phyloP scores from a whole-genome alignment of 2,797 vertebrate genomes.

The Arnoldichthys spilopterus region DNA sequence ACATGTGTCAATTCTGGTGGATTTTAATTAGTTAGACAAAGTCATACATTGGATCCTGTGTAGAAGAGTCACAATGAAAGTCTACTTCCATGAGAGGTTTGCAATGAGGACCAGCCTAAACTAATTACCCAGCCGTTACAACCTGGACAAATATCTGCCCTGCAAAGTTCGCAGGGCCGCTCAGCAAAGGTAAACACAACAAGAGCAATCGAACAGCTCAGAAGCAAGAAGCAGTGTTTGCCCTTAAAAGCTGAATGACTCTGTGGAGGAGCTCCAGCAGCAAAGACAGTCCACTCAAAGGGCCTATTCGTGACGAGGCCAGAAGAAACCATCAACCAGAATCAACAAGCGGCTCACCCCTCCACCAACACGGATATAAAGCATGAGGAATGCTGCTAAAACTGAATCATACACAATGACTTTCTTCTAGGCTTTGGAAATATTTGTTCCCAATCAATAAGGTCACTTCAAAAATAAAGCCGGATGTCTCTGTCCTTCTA shows the following conservation, averaged over 20 bases:
- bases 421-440: conserved; percentile 12
- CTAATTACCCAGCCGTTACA: conserved; percentile 67
- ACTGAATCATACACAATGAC: conserved; percentile 10
- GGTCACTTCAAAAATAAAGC: neutral
- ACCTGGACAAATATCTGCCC: conserved; percentile 64
- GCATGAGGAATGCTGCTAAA: conserved; percentile 5
- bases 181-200: conserved; percentile 58
- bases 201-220: conserved; percentile 34
- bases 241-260: conserved; percentile 38
- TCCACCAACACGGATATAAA: conserved; percentile 8
- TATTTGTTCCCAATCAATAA: conserved; percentile 30
- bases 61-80: neutral
- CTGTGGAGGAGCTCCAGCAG: conserved; percentile 29
- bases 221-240: conserved; percentile 42
- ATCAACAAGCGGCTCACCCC: conserved; percentile 15
- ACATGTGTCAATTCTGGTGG: too few relatives aligned
- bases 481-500: neutral
- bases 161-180: conserved; percentile 55
- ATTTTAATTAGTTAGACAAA: neutral
- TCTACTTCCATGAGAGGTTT: conserved; percentile 10
- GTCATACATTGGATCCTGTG: neutral
- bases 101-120: conserved; percentile 40
- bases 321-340: neutral
- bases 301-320: conserved; percentile 24
- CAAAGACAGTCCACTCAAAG: neutral